Evolutionary conservation across 2,888 invertebrate species (phyloP).

Genomic region (Eristalinus sepulchralis): DNA sequence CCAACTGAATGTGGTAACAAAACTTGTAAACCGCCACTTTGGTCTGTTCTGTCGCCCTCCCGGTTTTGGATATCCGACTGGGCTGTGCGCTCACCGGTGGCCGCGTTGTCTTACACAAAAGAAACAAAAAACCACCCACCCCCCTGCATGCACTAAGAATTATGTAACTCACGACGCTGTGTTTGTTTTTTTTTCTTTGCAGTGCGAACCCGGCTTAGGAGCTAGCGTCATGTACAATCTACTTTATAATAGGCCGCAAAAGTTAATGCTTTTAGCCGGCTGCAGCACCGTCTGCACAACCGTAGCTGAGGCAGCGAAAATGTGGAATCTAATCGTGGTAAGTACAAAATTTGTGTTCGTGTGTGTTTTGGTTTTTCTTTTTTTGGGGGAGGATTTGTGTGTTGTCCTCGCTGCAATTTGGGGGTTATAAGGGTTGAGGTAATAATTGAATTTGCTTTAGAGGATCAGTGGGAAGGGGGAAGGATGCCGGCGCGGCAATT

Average conservation of each 20-base stretch:
- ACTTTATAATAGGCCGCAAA: conserved; percentile 96
- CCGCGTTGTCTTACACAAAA: not conserved
- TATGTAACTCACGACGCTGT: conserved; percentile 7
- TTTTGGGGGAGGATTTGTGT: no score
- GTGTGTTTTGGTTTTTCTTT: not conserved
- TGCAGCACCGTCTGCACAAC: conserved; percentile 99
- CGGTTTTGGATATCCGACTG: not conserved
- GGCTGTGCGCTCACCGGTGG: not conserved
- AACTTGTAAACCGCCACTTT: conserved; percentile 8
- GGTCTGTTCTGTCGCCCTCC: not conserved
- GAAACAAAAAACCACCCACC: not conserved
- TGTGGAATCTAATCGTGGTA: conserved; percentile 99
- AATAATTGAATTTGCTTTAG: not conserved
- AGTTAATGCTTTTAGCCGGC: conserved; percentile 95
- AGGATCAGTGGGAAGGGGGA: no score
- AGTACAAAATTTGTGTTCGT: conserved; percentile 80
- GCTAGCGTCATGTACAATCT: conserved; percentile 99
- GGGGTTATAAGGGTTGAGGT: not conserved
- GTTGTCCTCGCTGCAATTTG: not conserved
- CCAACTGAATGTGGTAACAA: conserved; percentile 44
- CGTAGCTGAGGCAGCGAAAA: conserved; percentile 99
- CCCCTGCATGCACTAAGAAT: not conserved
- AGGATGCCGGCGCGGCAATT: no score
- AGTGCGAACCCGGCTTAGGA: conserved; percentile 99
- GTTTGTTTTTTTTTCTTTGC: conserved; percentile 78